Percentiles rank a stretch among this genome's conserved stretches.
phyloP scores from a whole-genome alignment of 2,797 vertebrate species.

The Chelonia mydas region DNA sequence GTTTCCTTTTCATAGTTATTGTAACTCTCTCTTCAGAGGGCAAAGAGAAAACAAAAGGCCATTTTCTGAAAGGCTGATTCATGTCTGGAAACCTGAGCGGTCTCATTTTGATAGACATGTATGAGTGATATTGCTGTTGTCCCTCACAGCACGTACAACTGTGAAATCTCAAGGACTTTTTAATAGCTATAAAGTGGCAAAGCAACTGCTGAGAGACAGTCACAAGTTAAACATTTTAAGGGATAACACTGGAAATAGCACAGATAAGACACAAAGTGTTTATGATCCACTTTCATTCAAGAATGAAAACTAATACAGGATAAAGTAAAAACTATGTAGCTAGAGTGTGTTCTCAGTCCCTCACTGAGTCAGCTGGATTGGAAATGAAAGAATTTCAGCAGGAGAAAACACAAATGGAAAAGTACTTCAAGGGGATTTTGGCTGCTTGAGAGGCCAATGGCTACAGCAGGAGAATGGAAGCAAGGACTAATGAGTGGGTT shows the following conservation, averaged over 20 bases:
- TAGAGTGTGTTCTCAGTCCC: background rate
- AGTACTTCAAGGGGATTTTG: background rate
- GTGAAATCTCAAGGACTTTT: slow-evolving; percentile 58
- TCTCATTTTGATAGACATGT: slow-evolving; percentile 45
- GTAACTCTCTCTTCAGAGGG: background rate
- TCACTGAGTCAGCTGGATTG: background rate
- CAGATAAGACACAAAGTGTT: slow-evolving; percentile 16
- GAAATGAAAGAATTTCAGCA: slow-evolving; percentile 31
- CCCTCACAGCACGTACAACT: slow-evolving; percentile 45
- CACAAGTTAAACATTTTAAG: slow-evolving; percentile 43
- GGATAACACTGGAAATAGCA: background rate
- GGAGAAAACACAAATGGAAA: background rate
- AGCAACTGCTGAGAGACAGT: slow-evolving; percentile 33
- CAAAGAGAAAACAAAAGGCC: slow-evolving; percentile 6
- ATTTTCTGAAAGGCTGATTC: slow-evolving; percentile 36
- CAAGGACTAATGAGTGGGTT: background rate
- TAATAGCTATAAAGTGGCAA: slow-evolving; percentile 52
- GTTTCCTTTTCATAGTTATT: slow-evolving; percentile 13
- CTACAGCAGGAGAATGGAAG: background rate
- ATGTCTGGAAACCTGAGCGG: slow-evolving; percentile 38
- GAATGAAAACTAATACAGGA: slow-evolving; percentile 44
- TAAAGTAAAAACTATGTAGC: background rate
- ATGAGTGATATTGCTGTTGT: slow-evolving; percentile 44
- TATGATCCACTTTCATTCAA: slow-evolving; percentile 20
- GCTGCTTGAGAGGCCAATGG: background rate